Percentiles rank a stretch among this genome's conserved stretches.
phyloP scores from a whole-genome alignment of 2,797 vertebrate species.

The Oreochromis grahami region DNA sequence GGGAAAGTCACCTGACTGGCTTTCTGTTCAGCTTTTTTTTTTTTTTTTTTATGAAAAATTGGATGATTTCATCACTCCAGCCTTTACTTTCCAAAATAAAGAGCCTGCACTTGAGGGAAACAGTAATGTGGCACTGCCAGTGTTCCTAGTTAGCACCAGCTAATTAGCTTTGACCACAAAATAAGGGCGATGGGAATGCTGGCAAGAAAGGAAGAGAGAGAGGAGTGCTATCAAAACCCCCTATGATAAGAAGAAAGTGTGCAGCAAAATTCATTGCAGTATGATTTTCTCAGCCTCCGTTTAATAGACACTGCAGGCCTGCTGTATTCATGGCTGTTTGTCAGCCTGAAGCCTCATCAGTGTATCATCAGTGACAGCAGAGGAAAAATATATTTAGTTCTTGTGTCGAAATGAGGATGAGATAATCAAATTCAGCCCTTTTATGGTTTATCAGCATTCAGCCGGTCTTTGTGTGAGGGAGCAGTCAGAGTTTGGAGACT shows the following conservation, averaged over 20 bases:
- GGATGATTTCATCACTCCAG: background rate
- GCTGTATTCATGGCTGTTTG: background rate
- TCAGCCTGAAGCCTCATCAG: background rate
- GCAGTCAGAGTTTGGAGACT: background rate
- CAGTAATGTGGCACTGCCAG: rapidly evolving
- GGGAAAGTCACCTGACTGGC: background rate
- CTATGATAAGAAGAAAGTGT: background rate
- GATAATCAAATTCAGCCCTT: background rate
- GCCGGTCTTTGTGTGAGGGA: background rate
- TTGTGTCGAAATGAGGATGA: background rate
- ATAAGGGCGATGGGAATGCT: background rate
- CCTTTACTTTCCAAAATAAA: background rate
- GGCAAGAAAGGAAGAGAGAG: background rate
- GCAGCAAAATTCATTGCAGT: background rate
- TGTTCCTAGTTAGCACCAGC: background rate
- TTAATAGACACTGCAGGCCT: background rate
- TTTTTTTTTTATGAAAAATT: background rate
- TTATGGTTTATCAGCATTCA: conserved; percentile 19
- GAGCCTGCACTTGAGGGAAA: background rate
- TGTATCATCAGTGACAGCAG: background rate
- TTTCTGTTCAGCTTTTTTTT: background rate
- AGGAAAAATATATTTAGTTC: background rate
- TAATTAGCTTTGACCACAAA: background rate
- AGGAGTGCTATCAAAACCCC: background rate
- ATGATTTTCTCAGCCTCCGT: rapidly evolving